A percentile compares a stretch with the other conserved stretches of the same genome.
phyloP scores from a whole-genome alignment of 1,140 invertebrate species.

The Drepana arcuata region DNA sequence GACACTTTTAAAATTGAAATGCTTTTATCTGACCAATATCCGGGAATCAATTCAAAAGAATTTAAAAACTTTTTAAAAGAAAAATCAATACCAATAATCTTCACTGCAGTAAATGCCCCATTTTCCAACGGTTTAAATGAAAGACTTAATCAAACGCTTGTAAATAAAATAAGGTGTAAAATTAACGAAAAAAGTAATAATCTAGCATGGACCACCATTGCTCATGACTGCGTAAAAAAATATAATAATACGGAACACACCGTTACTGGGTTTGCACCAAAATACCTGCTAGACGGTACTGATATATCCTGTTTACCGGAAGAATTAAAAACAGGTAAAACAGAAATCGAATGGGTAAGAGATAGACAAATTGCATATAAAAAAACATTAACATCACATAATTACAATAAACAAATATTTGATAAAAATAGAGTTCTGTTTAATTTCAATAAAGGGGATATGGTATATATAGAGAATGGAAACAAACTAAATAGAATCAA shows the following conservation, averaged over 20 bases:
- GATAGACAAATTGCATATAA: slow-evolving; percentile 10
- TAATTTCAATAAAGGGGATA: slow-evolving; percentile 16
- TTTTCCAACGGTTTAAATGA: slow-evolving; percentile 3
- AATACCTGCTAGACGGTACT: slow-evolving; percentile 34
- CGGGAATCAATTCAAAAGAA: neutral
- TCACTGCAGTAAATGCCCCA: slow-evolving; percentile 1
- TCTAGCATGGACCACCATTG: slow-evolving; percentile 9
- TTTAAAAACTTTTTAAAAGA: neutral
- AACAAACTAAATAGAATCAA: too few relatives aligned
- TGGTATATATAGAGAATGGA: slow-evolving; percentile 22
- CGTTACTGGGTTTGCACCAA: slow-evolving; percentile 32
- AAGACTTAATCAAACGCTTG: neutral
- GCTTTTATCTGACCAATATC: neutral
- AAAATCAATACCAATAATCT: neutral
- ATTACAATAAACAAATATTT: slow-evolving; percentile 17
- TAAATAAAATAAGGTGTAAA: neutral
- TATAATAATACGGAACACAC: slow-evolving; percentile 37
- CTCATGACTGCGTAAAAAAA: slow-evolving; percentile 15
- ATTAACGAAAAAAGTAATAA: neutral
- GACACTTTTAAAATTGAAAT: neutral
- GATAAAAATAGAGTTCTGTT: slow-evolving; percentile 13
- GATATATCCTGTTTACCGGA: slow-evolving; percentile 25
- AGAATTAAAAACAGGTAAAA: slow-evolving; percentile 20
- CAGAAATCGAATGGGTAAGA: slow-evolving; percentile 6
- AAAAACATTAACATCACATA: slow-evolving; percentile 12